Evolutionary conservation across 2,888 invertebrate genomes (phyloP).

Genomic region (Mesopsocus fuscifrons): DNA sequence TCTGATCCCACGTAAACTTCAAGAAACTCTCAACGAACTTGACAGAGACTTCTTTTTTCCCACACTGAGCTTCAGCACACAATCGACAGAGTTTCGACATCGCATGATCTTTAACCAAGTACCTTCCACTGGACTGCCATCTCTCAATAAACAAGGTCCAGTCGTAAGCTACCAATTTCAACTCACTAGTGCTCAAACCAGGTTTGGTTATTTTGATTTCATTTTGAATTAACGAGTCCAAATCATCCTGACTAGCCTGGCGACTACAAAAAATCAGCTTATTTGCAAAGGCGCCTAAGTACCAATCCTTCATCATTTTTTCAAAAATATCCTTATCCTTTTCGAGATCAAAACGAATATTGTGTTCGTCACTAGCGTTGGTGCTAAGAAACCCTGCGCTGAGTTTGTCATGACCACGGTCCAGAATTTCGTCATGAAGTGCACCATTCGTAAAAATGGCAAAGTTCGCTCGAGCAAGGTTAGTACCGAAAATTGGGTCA

Average conservation of each 20-base stretch:
- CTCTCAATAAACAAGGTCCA: too few species aligned
- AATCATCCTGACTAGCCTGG: not conserved
- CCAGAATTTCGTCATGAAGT: not conserved
- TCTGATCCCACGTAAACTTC: too few species aligned
- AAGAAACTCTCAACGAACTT: too few species aligned
- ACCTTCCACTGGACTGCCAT: too few species aligned
- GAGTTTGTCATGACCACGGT: not conserved
- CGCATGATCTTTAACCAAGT: too few species aligned
- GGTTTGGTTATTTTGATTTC: not conserved
- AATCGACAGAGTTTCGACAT: too few species aligned
- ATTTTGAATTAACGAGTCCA: not conserved
- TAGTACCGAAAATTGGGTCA: not conserved
- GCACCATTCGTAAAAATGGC: not conserved
- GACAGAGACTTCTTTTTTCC: too few species aligned
- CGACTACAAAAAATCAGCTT: not conserved
- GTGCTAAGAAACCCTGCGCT: not conserved
- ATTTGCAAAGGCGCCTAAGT: not conserved
- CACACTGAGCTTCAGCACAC: not conserved
- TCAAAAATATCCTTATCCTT: not conserved
- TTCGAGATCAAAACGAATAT: not conserved
- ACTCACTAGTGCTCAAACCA: too few species aligned
- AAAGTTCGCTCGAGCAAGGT: not conserved
- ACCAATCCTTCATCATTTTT: not conserved
- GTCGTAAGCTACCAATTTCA: too few species aligned
- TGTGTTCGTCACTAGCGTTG: not conserved